These are phyloP conservation scores for Diploptera punctata DNA, from an alignment of 2,888 invertebrate species.

Conservation along the genomic window DNA sequence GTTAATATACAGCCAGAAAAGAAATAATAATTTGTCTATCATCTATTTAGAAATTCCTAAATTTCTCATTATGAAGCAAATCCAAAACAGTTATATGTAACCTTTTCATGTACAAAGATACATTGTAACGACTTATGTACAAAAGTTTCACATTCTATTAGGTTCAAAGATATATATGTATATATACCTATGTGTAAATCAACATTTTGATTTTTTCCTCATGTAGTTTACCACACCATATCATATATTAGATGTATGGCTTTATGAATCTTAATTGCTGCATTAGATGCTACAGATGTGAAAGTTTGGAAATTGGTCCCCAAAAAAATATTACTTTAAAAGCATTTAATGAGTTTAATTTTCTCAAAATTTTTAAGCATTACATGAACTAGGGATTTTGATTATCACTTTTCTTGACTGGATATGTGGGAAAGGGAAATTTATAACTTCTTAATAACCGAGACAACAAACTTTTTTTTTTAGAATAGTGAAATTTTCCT, in stretches of 20 bases:
- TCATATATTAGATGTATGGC: neutral
- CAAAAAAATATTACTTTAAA: constrained; percentile 31
- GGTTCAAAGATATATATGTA: neutral
- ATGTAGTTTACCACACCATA: neutral
- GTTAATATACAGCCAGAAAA: too few species aligned
- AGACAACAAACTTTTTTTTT: constrained; percentile 15
- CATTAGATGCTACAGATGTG: constrained; percentile 1
- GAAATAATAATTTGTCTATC: too few species aligned
- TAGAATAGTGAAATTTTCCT: constrained; percentile 11
- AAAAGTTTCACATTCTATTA: neutral
- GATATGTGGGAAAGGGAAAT: constrained; percentile 25
- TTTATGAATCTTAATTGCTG: neutral
- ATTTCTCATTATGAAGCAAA: too few species aligned
- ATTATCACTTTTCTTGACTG: constrained; percentile 23
- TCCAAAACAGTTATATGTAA: neutral
- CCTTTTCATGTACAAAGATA: neutral
- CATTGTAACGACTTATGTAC: neutral
- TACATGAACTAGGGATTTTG: constrained; percentile 19
- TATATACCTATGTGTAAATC: neutral
- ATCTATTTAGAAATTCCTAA: too few species aligned
- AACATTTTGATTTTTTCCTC: neutral
- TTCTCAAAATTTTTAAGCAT: neutral
- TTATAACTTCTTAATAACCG: neutral
- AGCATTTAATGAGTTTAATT: constrained; percentile 18
- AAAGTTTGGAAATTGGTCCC: constrained; percentile 26